Base-by-base conservation (phyloP, 2,888 invertebrate species). In the Matsumyia berberina region DNA sequence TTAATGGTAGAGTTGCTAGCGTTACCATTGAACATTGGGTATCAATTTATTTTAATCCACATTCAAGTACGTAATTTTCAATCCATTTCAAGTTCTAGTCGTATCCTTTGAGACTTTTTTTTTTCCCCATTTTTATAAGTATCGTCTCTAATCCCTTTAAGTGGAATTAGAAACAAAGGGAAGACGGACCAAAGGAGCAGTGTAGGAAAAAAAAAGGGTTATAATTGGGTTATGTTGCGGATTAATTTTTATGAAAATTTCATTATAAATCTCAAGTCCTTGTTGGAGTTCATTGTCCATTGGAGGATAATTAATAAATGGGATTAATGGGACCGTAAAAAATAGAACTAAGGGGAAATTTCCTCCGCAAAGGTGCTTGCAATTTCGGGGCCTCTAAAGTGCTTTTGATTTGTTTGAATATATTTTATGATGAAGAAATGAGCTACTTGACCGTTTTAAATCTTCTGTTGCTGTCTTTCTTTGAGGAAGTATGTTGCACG, bases 191-290 rank as follows among this genome's bases (percentile, higher is more conserved):
- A n/a, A 15, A 24, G 3, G 11, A 2, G 1, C 8, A 8, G 29
- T 1, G 12, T 11, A 29, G 8, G n/a, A n/a, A n/a, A 29, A 49
- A 74, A 76, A 62, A 76, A 70, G 76, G 81, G 81, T 77, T 69
- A 66, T 67, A 76, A 76, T 81, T 76, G 81, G 76, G 76, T 77
- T 81, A 72, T 57, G 70, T 70, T 77, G 77, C 77, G 70, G 77
- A 77, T 82, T 82, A 77, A 58, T 72, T 77, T 81, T 66, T 81
- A 76, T 69, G 80, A 69, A 74, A 55, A 55, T 81, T 76, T 49
- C 33, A 70, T 72, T 77, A 24, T 24, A 77, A 70, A 82, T 60
- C 39, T 70, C 67, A 33, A 60, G 73, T 67, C 37, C 57, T 51
- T 66, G 66, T 55, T 46, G 8, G 57, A 69, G 76, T 76, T 81